Evolutionary conservation across 2,113 vertebrate species (phyloP), one percentile per base, ranked within the genome.

Genomic region (Actenoides hombroni): DNA sequence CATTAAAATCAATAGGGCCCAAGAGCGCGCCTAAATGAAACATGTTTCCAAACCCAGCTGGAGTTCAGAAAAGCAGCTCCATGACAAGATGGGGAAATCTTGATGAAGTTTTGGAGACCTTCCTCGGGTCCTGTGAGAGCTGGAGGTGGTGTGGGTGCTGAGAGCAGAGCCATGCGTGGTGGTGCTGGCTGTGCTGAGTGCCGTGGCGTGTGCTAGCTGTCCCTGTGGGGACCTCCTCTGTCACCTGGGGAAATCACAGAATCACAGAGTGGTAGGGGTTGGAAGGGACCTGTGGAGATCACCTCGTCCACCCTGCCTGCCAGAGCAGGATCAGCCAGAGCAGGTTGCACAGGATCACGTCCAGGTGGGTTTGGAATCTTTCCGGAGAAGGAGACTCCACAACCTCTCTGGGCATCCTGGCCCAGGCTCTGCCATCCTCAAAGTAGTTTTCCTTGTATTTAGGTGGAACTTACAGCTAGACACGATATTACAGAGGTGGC

Each of bases 1-100:
- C 82, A 86, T 81, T 92, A 74, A 95, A 92, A 90, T 83, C 93
- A 78, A 71, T 67, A 24, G 78, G 87, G 83, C 88, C 90, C 90
- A 86, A 60, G 93, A 95, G 88, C 56, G 0, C 10, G 0, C 73
- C 83, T 88, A 24, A 92, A 49, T 53, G 14, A 68, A 91, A 39
- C 1, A 0, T n/a, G 39, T 56, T 49, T 68, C 88, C 71, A 25
- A 94, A 49, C 76, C 85, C 95, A 94, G 86, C 73, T 94, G 86
- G 76, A 86, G 77, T 79, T 88, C 46, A 44, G 86, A 24, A 81
- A 88, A 88, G 83, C 83, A 46, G 76, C 56, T 93, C 64, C 20
- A 4, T 0, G 8, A 2, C 0, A 3, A 23, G 40, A 10, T 19
- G 35, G 18, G 37, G 69, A 61, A 77, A 59, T 23, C 48, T 59